A percentile compares a stretch with the other conserved stretches of the same genome.
Evolutionary conservation across 2,113 vertebrate species (phyloP).

Genomic region (Colistium nudipinnis): DNA sequence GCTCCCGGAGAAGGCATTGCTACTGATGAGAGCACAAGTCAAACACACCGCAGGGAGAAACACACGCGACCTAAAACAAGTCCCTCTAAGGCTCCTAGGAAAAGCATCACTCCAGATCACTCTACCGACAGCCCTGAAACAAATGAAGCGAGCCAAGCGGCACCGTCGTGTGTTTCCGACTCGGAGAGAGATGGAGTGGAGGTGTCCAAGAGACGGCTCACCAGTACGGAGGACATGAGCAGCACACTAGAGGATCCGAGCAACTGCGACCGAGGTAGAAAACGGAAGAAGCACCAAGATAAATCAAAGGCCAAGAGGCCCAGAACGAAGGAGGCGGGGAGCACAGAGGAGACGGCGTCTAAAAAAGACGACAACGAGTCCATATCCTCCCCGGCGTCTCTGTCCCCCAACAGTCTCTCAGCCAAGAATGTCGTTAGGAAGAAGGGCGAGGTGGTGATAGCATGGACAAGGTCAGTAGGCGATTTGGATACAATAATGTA

Average conservation of each 20-base stretch:
- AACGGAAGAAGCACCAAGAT: constrained; percentile 67
- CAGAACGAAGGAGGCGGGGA: constrained; percentile 69
- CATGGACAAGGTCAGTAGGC: constrained; percentile 92
- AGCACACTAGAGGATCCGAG: not conserved
- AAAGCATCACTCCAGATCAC: not conserved
- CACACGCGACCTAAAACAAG: not conserved
- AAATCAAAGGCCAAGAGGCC: constrained; percentile 69
- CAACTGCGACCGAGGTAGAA: constrained; percentile 32
- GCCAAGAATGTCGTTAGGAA: constrained; percentile 95
- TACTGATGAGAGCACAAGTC: not conserved
- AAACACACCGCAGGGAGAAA: not conserved
- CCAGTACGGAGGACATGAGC: not conserved
- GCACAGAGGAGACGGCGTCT: constrained; percentile 61
- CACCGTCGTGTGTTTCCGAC: not conserved
- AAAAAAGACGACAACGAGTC: constrained; percentile 16
- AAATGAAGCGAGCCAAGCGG: not conserved
- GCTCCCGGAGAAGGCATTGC: not conserved
- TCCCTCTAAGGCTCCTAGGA: too few species aligned
- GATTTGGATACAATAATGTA: not conserved
- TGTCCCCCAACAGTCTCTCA: constrained; percentile 85
- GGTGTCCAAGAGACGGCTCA: constrained; percentile 3
- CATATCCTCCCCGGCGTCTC: constrained; percentile 7
- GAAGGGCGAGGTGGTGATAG: constrained; percentile 92
- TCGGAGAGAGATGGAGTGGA: constrained; percentile 5
- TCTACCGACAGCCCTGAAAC: not conserved